These are phyloP conservation scores for Thumatha senex DNA, from an alignment of 2,888 invertebrate species.

Conservation along the genomic window DNA sequence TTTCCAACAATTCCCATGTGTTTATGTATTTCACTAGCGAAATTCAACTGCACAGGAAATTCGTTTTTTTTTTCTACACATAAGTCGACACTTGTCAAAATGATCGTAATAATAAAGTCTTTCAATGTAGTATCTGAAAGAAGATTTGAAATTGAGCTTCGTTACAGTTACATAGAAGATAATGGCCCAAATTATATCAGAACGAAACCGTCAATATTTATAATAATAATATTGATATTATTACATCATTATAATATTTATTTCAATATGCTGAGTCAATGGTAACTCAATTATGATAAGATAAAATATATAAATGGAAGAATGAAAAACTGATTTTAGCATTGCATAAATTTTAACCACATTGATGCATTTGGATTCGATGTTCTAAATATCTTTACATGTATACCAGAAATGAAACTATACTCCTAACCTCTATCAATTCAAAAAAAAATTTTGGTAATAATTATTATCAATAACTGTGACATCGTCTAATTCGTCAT, in stretches of 20 bases:
- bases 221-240: too few species aligned
- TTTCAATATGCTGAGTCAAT: too few species aligned
- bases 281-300: too few species aligned
- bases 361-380: constrained; percentile 20
- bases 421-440: constrained; percentile 48
- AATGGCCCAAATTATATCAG: too few species aligned
- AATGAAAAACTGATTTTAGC: constrained; percentile 8
- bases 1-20: constrained; percentile 13
- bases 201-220: too few species aligned
- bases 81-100: constrained; percentile 25
- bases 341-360: constrained; percentile 14
- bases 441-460: constrained; percentile 36
- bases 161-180: constrained; percentile 33
- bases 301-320: too few species aligned
- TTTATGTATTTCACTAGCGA: constrained; percentile 7
- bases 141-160: constrained; percentile 41
- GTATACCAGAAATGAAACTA: constrained; percentile 36
- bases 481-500: constrained; percentile 28
- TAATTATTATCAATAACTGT: constrained; percentile 19
- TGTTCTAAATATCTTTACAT: constrained; percentile 36
- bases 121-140: constrained; percentile 36
- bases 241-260: too few species aligned
- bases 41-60: constrained; percentile 38
- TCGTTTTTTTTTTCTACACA: constrained; percentile 28
- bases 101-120: constrained; percentile 29